phyloP scores from a whole-genome alignment of 2,888 invertebrate genomes.

The Nemurella pictetii region DNA sequence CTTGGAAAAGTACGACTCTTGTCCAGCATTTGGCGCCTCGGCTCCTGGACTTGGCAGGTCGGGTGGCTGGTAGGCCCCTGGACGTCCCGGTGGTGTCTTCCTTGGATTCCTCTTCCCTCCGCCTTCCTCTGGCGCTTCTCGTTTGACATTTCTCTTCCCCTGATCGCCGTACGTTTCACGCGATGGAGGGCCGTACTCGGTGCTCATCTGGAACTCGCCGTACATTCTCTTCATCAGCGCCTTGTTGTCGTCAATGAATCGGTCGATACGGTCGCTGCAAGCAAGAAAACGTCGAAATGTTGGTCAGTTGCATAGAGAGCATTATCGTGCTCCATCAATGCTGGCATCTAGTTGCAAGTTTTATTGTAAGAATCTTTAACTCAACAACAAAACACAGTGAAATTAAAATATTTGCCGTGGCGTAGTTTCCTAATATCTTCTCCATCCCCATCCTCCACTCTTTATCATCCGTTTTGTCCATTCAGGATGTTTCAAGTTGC shows the following conservation, averaged over 20 bases:
- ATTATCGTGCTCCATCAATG: too few relatives aligned
- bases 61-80: conserved; percentile 42
- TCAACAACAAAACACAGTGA: too few relatives aligned
- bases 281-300: background rate
- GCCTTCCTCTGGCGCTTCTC: conserved; percentile 36
- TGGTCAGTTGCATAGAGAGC: background rate
- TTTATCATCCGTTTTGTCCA: too few relatives aligned
- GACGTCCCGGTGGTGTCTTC: conserved; percentile 51
- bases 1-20: conserved; percentile 60
- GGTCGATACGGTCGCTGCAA: conserved; percentile 82
- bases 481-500: too few relatives aligned
- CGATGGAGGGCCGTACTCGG: conserved; percentile 59
- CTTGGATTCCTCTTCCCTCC: conserved; percentile 35
- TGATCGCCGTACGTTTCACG: conserved; percentile 41
- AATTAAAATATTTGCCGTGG: too few relatives aligned
- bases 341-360: too few relatives aligned
- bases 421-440: too few relatives aligned
- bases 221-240: conserved; percentile 92
- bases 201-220: conserved; percentile 77
- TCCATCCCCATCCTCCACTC: too few relatives aligned
- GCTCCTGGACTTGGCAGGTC: conserved; percentile 12
- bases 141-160: conserved; percentile 36
- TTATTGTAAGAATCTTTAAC: too few relatives aligned
- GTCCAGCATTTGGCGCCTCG: background rate
- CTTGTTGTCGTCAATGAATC: conserved; percentile 92